Evolutionary conservation across 2,888 invertebrate genomes (phyloP).

Genomic region (Leptinotarsa peninsularis): DNA sequence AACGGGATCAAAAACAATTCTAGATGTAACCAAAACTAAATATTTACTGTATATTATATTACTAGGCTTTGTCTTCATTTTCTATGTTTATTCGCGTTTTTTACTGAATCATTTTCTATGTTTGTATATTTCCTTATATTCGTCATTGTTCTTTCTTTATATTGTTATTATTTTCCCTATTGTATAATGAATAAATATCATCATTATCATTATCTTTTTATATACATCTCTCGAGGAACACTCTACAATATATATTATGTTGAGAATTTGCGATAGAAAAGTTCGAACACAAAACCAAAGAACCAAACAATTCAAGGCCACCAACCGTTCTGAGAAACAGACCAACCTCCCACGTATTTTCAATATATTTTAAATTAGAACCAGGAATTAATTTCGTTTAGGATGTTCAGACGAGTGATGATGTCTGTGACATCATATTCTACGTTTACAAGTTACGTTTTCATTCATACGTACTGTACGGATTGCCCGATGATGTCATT

Average conservation of each 20-base stretch:
- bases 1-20: too few relatives aligned
- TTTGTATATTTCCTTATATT: too few relatives aligned
- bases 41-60: too few relatives aligned
- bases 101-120: too few relatives aligned
- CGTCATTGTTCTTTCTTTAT: too few relatives aligned
- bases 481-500: conserved; percentile 49
- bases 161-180: too few relatives aligned
- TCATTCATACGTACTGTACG: conserved; percentile 48
- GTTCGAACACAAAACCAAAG: background rate
- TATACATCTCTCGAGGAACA: background rate
- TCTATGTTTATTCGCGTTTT: too few relatives aligned
- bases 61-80: too few relatives aligned
- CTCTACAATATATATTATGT: background rate
- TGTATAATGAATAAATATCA: too few relatives aligned
- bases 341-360: conserved; percentile 13
- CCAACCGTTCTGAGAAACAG: background rate
- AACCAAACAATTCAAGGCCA: background rate
- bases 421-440: conserved; percentile 39
- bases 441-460: conserved; percentile 46
- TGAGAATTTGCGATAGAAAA: background rate
- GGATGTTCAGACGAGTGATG: conserved; percentile 27
- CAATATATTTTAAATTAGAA: conserved; percentile 28
- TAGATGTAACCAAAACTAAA: too few relatives aligned
- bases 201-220: too few relatives aligned
- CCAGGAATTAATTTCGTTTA: conserved; percentile 21